Evolutionary conservation across 2,797 vertebrate species (phyloP), one percentile per base, ranked within the genome.

Genomic region (Spinibarbus caldwelli): DNA sequence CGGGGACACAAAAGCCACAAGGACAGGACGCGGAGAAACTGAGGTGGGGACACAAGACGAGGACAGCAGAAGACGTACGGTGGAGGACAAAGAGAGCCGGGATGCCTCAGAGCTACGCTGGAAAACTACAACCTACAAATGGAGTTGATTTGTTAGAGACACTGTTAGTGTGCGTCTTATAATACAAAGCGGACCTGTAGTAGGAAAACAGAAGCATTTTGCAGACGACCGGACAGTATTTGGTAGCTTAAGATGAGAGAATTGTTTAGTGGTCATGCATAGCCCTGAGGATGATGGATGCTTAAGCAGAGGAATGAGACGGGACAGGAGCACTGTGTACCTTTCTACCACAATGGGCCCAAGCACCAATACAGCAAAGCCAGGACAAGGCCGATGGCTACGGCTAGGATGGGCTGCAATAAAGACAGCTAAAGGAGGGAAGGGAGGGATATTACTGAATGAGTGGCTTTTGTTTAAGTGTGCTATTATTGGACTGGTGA

Each of bases 331-430:
- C 96, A 95, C 95, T 95, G 91, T 97, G 97, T 99, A 99, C 98
- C 98, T 99, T 97, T 96, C 98, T 99, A 99, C 98, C 98, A 99
- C 97, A 99, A 97, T 95, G 97, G 97, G 95, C 97, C 96, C 97
- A 97, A 98, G 97, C 97, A 99, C 98, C 98, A 99, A 96, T 95
- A 97, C 97, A 99, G 97, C 97, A 98, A 97, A 97, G 97, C 98
- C 98, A 99, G 97, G 97, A 98, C 95, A 96, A 99, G 97, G 96
- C 98, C 96, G 96, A 97, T 96, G 97, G 97, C 96, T 96, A 98
- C 94, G 96, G 97, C 97, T 97, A 98, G 98, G 97, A 98, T 96
- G 94, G 98, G 97, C 96, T 97, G 97, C 97, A 97, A 97, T 95
- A 97, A 95, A 96, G 97, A 96, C 91, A 97, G 97, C 98, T 99